phyloP scores from a whole-genome alignment of 1,140 invertebrate species.

The Orchestia grillus region DNA sequence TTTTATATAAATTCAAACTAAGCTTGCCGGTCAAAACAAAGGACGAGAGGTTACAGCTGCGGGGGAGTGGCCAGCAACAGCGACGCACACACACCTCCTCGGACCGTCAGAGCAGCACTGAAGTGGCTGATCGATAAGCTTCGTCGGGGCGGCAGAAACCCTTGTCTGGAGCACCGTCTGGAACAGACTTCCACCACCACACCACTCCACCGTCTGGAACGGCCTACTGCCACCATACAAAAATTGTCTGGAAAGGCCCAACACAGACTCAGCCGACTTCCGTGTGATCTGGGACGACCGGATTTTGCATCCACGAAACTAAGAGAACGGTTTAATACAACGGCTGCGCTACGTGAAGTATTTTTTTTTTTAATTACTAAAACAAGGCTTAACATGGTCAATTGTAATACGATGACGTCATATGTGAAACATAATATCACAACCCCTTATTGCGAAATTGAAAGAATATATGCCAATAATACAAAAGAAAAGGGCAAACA shows the following conservation, averaged over 20 bases:
- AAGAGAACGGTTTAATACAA: too few relatives aligned
- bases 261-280: neutral
- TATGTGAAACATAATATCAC: too few relatives aligned
- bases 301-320: neutral
- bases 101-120: neutral
- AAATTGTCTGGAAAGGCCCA: neutral
- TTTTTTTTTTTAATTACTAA: too few relatives aligned
- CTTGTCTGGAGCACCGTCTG: neutral
- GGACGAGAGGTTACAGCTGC: neutral
- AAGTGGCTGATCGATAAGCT: neutral
- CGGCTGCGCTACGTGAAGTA: too few relatives aligned
- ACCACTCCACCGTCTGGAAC: constrained; percentile 4
- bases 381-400: too few relatives aligned
- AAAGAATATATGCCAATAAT: too few relatives aligned
- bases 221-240: neutral
- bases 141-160: neutral
- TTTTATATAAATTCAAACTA: neutral
- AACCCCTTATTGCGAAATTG: too few relatives aligned
- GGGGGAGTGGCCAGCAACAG: neutral
- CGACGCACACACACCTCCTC: neutral
- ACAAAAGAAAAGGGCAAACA: too few relatives aligned
- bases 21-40: constrained; percentile 7
- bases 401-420: too few relatives aligned
- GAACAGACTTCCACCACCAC: neutral
- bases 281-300: neutral